phyloP scores from a whole-genome alignment of 92 coral and sea anemone species.

The Porites cylindrica region DNA sequence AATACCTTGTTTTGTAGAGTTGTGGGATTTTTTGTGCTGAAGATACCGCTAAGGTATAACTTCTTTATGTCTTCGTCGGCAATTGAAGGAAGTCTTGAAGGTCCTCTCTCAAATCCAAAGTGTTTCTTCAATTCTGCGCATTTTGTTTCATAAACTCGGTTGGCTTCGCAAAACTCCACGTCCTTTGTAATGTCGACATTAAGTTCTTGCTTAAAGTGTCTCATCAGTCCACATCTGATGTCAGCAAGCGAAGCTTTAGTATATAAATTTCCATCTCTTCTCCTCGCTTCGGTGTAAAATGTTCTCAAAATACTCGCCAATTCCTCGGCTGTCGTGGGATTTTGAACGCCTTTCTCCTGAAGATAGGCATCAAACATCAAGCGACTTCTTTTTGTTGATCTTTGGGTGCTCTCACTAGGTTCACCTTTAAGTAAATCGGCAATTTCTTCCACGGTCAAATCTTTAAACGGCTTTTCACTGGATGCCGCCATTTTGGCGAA shows the following conservation, averaged over 20 bases:
- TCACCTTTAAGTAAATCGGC: constrained; percentile 35
- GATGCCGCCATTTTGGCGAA: too few species aligned
- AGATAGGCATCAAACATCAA: constrained; percentile 39
- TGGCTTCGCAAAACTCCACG: constrained; percentile 49
- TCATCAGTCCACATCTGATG: constrained; percentile 30
- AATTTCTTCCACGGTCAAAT: too few species aligned
- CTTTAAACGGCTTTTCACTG: too few species aligned
- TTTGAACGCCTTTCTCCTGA: constrained; percentile 41
- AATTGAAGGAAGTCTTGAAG: constrained; percentile 23
- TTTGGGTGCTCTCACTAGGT: constrained; percentile 39
- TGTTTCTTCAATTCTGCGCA: constrained; percentile 38
- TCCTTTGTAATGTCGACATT: constrained; percentile 49
- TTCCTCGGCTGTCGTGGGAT: constrained; percentile 41
- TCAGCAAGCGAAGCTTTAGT: constrained; percentile 27
- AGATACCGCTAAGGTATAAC: constrained; percentile 48
- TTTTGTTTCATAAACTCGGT: neutral
- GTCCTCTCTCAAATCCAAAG: constrained; percentile 27
- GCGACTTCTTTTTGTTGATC: constrained; percentile 36
- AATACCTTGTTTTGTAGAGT: constrained; percentile 16
- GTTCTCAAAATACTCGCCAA: neutral
- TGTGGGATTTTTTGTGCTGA: constrained; percentile 54
- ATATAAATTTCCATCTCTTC: constrained; percentile 50
- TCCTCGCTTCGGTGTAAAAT: too few species aligned
- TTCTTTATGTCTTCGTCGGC: constrained; percentile 1
- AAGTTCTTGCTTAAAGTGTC: neutral